Percentiles rank a stretch among this genome's conserved stretches.
phyloP scores from a whole-genome alignment of 2,888 invertebrate genomes.

The Lycaena phlaeas region DNA sequence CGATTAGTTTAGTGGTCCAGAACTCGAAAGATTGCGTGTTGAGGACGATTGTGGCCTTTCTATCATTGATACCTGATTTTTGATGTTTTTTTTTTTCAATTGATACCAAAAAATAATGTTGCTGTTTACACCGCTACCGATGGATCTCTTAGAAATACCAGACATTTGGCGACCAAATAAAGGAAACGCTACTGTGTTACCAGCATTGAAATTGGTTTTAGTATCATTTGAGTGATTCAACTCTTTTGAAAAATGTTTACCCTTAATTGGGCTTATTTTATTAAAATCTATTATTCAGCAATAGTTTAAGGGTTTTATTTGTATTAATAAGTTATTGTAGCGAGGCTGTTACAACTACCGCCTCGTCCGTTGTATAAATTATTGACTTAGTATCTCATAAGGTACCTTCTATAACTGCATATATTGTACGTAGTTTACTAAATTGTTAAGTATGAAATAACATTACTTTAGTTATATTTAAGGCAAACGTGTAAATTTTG shows the following conservation, averaged over 20 bases:
- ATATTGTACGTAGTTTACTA: constrained; percentile 70
- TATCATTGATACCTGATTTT: constrained; percentile 59
- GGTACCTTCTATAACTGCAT: constrained; percentile 60
- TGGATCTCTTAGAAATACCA: constrained; percentile 65
- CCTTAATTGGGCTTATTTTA: constrained; percentile 44
- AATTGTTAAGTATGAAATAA: constrained; percentile 73
- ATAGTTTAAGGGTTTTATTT: constrained; percentile 43
- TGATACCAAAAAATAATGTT: constrained; percentile 68
- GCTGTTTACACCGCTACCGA: constrained; percentile 69
- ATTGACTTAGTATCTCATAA: constrained; percentile 57
- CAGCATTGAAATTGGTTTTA: constrained; percentile 47
- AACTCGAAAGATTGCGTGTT: constrained; percentile 25
- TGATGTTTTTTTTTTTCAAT: constrained; percentile 56
- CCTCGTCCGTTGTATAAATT: constrained; percentile 67
- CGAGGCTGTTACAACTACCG: constrained; percentile 34
- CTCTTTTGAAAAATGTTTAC: constrained; percentile 29
- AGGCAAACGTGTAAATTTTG: constrained; percentile 81
- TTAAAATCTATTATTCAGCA: constrained; percentile 49
- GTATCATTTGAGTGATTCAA: constrained; percentile 31
- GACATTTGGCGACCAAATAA: constrained; percentile 58
- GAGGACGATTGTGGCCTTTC: constrained; percentile 35
- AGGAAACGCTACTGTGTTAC: constrained; percentile 39
- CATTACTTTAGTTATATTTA: constrained; percentile 61
- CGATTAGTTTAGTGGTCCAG: constrained; percentile 22
- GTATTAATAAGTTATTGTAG: constrained; percentile 29